Evolutionary conservation across 2,113 vertebrate species (phyloP), one percentile per base, ranked within the genome.

Genomic region (Damaliscus lunatus): DNA sequence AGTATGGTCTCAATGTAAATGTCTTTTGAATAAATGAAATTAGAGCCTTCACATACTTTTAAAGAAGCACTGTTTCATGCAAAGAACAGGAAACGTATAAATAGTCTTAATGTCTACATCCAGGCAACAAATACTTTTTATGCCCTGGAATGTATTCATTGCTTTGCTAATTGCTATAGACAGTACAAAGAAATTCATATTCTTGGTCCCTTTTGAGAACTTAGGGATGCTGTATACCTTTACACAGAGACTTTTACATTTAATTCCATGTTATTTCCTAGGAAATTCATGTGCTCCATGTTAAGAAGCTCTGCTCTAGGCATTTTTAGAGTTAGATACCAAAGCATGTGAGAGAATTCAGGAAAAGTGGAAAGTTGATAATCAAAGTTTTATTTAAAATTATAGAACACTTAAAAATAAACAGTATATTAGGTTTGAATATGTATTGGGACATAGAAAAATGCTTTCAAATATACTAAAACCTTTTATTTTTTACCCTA

Each of bases 371-470:
- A 40, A 74, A 74, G 67, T 40, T 74, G 94, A 86, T 40, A 55
- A 78, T 84, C 82, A 97, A 97, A 96, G 82, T 86, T 99, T 99
- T 99, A 99, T 99, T 99, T 97, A 97, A 95, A 97, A 98, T 98
- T 12, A 33, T 11, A 95, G 93, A 90, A 36, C 43, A 74, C 86
- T 97, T 46, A 97, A 98, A 98, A 98, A 95, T 95, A 95, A 15
- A 94, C 92, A 97, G 90, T 89, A 88, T 96, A 83, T 97, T 95
- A 96, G 67, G 48, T 55, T 96, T 88, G 91, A 96, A 98, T 84
- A 95, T 94, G 77, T 90, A 97, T 82, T 90, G 82, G 0, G 17
- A 59, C 90, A 93, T 96, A 94, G 98, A 98, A 88, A 98, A 98
- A 90, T 81, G 71, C 91, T 96, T 98, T 97, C 21, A 14, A 43